These are phyloP conservation scores for Spinibarbus caldwelli DNA, from an alignment of 2,797 vertebrate species.

Conservation along the genomic window DNA sequence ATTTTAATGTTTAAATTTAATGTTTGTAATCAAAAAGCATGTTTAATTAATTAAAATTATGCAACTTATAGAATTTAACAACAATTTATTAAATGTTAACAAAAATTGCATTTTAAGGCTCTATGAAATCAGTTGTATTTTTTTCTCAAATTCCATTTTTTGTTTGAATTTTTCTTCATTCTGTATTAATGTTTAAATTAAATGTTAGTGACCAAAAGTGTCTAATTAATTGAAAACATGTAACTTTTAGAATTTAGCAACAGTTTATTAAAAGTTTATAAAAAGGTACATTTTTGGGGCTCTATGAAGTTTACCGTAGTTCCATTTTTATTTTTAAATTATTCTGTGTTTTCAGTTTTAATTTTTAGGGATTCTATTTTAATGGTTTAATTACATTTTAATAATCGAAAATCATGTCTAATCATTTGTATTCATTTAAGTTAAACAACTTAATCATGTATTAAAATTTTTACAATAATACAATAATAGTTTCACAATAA, in stretches of 20 bases:
- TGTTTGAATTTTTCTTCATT: too few species aligned
- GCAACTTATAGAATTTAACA: neutral
- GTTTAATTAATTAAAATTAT: neutral
- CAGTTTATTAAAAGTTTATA: too few species aligned
- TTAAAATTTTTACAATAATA: too few species aligned
- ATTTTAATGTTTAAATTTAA: too few species aligned
- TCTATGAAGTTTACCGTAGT: neutral
- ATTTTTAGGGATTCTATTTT: neutral
- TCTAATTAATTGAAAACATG: too few species aligned
- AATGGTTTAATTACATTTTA: neutral
- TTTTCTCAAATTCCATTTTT: too few species aligned
- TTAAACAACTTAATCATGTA: neutral
- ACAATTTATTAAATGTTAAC: neutral
- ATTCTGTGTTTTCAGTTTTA: neutral
- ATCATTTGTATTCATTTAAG: too few species aligned
- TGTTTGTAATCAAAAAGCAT: neutral
- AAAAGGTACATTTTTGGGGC: too few species aligned
- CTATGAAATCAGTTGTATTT: neutral
- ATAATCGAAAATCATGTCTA: neutral
- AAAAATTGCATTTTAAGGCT: neutral
- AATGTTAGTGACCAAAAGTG: too few species aligned
- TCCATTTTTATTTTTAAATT: neutral
- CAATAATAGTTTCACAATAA: too few species aligned
- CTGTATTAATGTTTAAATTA: too few species aligned
- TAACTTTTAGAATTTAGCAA: too few species aligned